Percentiles rank a stretch among this genome's conserved stretches.
Conservation (phyloP, 2,113 vertebrate genomes). For the Argyrosomus japonicus region DNA sequence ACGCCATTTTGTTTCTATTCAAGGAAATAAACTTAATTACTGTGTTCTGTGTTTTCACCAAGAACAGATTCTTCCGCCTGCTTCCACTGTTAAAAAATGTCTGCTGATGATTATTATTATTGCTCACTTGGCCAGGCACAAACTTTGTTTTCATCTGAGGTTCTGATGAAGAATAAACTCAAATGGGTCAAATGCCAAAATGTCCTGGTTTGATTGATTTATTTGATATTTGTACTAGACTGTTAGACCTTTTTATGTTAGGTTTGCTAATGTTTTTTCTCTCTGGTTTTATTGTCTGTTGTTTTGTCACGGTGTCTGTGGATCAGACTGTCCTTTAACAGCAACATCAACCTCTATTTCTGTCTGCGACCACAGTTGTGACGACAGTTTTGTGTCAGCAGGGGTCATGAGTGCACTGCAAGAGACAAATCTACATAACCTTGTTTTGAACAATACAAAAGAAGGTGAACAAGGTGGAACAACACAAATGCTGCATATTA, state of each 20-base stretch:
- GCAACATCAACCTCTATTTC: neutral
- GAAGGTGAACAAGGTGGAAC: neutral
- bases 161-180: conserved; percentile 67
- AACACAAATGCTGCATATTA: neutral
- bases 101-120: conserved; percentile 43
- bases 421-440: neutral
- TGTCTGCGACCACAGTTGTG: conserved; percentile 15
- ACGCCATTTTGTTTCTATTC: conserved; percentile 12
- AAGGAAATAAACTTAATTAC: conserved; percentile 28
- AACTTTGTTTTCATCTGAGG: conserved; percentile 51
- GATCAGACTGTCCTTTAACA: neutral
- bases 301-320: neutral
- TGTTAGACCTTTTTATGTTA: neutral
- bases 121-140: conserved; percentile 48
- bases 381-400: conserved; percentile 60
- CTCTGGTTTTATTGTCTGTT: neutral
- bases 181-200: conserved; percentile 47
- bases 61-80: conserved; percentile 40
- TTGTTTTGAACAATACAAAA: neutral
- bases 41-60: conserved; percentile 47
- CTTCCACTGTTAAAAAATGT: conserved; percentile 47
- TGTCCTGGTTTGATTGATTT: neutral
- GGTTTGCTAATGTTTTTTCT: neutral
- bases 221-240: neutral
- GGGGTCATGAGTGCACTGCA: conserved; percentile 55